phyloP scores from a whole-genome alignment of 2,797 vertebrate genomes.

The Streptopelia turtur region DNA sequence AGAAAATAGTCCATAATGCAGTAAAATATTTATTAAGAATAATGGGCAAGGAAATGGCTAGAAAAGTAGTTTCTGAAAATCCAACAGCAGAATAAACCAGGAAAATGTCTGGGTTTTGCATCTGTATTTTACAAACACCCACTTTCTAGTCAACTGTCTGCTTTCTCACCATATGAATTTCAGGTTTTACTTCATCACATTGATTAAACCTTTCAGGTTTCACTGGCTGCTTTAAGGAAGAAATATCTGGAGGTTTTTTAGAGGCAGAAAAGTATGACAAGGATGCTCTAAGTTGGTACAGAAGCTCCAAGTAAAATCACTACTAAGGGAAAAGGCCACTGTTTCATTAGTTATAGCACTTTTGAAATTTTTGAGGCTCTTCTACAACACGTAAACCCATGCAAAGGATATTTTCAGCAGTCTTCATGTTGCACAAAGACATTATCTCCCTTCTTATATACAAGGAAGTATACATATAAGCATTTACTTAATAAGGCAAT shows the following conservation, averaged over 20 bases:
- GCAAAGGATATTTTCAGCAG: background rate
- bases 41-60: slow-evolving; percentile 72
- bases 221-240: background rate
- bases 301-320: background rate
- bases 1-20: slow-evolving; percentile 72
- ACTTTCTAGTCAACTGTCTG: slow-evolving; percentile 43
- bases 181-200: background rate
- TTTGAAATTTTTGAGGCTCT: background rate
- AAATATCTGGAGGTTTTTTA: background rate
- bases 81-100: slow-evolving; percentile 68
- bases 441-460: background rate
- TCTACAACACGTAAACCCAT: background rate
- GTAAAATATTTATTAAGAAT: slow-evolving; percentile 76
- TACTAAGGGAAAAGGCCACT: background rate
- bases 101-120: slow-evolving; percentile 74
- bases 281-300: background rate
- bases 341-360: background rate
- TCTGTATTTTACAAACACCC: slow-evolving; percentile 70
- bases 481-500: background rate
- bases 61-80: slow-evolving; percentile 74
- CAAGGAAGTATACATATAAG: background rate
- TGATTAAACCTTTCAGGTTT: background rate
- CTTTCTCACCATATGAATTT: slow-evolving; percentile 42
- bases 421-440: background rate
- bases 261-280: background rate